Evolutionary conservation across 2,888 invertebrate species (phyloP), one percentile per base, ranked within the genome.

Genomic region (Heliconius cydno): DNA sequence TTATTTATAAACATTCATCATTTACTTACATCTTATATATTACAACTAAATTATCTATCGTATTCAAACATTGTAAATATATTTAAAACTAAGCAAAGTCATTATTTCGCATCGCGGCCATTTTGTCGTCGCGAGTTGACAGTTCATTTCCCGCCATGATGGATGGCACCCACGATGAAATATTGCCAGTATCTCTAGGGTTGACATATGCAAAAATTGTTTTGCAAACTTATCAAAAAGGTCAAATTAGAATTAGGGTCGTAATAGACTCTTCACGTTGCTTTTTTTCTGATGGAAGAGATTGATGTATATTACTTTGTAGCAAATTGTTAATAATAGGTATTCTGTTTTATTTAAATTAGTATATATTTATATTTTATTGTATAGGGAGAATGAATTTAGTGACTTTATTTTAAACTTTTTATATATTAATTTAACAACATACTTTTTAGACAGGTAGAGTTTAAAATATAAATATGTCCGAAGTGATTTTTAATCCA

Each of bases 161-260:
- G 90, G 93, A 94, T 94, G 86, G 88, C 88, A 88, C 86, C 83
- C 84, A 78, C 85, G 86, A 86, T 94, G 92, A 94, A 89, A 90
- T 92, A 95, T 94, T 89, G 92, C 92, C 88, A 87, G 87, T 85
- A 86, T 88, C 90, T 84, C 85, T 83, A 82, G 88, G 87, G 92
- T 93, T 93, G 94, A 93, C 94, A 93, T 93, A 95, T 95, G 94
- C 94, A 95, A 95, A 94, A 95, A 94, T 92, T 94, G 94, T 94
- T 92, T 94, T 88, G 91, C 87, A 88, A 92, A 92, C 90, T 92
- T 90, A 93, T 92, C 90, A 92, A 89, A 90, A 90, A 92, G 92
- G 92, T 92, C 89, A 89, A 88, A 91, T 92, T 90, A 90, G 87
- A 83, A 88, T 87, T 82, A 81, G 84, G 83, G 84, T 82, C 68